Percentiles rank a stretch among this genome's conserved stretches.
phyloP scores from a whole-genome alignment of 2,888 invertebrate species.

The Caenorhabditis angaria region DNA sequence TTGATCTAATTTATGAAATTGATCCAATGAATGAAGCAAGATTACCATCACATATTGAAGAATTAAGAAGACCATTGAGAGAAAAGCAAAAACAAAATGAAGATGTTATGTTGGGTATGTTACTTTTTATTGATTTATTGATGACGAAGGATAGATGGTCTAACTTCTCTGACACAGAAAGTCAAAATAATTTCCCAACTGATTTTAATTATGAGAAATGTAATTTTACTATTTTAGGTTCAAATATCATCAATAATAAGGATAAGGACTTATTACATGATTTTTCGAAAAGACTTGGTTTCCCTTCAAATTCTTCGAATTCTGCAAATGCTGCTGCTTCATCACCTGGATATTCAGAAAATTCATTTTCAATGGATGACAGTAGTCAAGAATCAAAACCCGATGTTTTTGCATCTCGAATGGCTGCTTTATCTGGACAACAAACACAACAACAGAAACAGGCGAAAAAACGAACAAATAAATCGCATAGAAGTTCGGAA shows the following conservation, averaged over 20 bases:
- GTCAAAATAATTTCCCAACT: no score
- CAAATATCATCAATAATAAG: conserved; percentile 13
- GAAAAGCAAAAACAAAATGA: conserved; percentile 32
- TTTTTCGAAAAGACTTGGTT: conserved; percentile 18
- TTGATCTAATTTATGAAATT: conserved; percentile 82
- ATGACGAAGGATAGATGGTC: no score
- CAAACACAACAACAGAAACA: neutral
- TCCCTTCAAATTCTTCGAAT: conserved; percentile 30
- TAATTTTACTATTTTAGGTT: no score
- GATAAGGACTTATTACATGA: conserved; percentile 21
- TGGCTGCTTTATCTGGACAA: neutral
- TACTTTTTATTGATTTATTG: conserved; percentile 4
- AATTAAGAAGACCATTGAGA: conserved; percentile 45
- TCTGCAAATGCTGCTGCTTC: conserved; percentile 1
- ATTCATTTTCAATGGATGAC: conserved; percentile 38
- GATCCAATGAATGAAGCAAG: conserved; percentile 53
- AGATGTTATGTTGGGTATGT: neutral
- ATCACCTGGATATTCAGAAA: conserved; percentile 37
- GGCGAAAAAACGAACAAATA: conserved; percentile 10
- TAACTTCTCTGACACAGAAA: no score
- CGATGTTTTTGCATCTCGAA: conserved; percentile 9
- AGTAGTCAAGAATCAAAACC: conserved; percentile 25
- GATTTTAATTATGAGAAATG: no score
- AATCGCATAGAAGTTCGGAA: conserved; percentile 7
- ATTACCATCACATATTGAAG: conserved; percentile 46